A percentile compares a stretch with the other conserved stretches of the same genome.
Conservation (phyloP, 2,797 vertebrate genomes). For the Sebastes hubbsi region DNA sequence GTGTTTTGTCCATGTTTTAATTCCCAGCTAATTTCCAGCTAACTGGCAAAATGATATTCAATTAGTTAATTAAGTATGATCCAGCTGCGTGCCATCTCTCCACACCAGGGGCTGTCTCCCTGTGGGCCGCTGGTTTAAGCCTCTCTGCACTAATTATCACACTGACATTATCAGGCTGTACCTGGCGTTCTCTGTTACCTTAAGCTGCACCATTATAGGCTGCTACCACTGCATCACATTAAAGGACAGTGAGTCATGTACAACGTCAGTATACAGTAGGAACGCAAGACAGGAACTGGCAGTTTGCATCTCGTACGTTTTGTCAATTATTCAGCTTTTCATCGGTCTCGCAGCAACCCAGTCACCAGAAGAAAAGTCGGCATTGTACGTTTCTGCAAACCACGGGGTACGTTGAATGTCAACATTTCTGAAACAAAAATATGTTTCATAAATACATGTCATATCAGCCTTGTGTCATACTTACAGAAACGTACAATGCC, state of each 20-base stretch:
- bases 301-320: neutral
- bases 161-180: slow-evolving; percentile 80
- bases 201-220: slow-evolving; percentile 43
- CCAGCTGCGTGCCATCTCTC: slow-evolving; percentile 84
- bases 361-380: neutral
- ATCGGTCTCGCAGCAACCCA: neutral
- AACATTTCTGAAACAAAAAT: neutral
- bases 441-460: neutral
- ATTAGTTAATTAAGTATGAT: slow-evolving; percentile 87
- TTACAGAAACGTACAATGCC: neutral
- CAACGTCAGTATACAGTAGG: neutral
- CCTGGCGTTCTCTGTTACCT: slow-evolving; percentile 66
- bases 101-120: slow-evolving; percentile 79
- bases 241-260: slow-evolving; percentile 18
- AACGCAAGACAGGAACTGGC: neutral
- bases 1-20: slow-evolving; percentile 80
- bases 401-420: neutral
- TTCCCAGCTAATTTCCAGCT: slow-evolving; percentile 81
- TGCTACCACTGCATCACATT: slow-evolving; percentile 18
- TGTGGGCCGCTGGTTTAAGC: slow-evolving; percentile 75
- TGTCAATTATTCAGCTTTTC: neutral
- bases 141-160: slow-evolving; percentile 80
- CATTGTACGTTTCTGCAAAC: neutral
- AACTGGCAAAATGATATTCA: slow-evolving; percentile 83
- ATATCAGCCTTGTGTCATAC: neutral